Evolutionary conservation across 2,113 vertebrate species (phyloP), one percentile per base, ranked within the genome.

Genomic region (Dicaeum eximium): DNA sequence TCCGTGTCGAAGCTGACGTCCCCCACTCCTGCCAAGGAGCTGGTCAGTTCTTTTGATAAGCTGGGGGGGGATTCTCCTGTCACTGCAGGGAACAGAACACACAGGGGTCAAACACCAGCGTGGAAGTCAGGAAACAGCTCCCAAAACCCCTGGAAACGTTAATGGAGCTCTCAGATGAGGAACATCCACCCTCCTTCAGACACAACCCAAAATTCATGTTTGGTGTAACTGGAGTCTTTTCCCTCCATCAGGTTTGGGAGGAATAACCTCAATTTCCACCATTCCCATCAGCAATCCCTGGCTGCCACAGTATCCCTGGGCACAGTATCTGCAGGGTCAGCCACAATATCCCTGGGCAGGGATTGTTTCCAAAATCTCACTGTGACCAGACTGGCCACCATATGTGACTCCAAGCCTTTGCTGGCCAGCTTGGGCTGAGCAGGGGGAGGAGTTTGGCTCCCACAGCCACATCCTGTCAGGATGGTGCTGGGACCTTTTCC

Each of bases 61-160:
- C 99, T 99, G 33, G 99, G 99, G 7, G 99, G 99, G 45, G 99
- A 99, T 94, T 99, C 99, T 42, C 99, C 99, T 53, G 99, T 99
- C 97, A 99, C 99, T 99, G 98, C 74, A 30, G 83, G 45, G 62
- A 37, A 56, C 6, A 51, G 11, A 37, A 53, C 47, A 60, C 48
- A 53, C 24, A 20, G 10, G 33, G 3, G n/a, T 60, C 15, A 51
- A 28, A 74, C 3, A 2, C 5, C 19, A 1, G 28, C 0, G 4
- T 12, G 11, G 4, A 6, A 15, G 40, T 0, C 44, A 42, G 3
- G 1, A 31, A 64, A 10, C 47, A 28, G 45, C 73, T 58, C 33
- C 56, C 37, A 37, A 21, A 30, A 60, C 3, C 1, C 15, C 23
- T 11, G 45, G 44, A 4, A 10, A 7, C 2, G 3, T 8, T 47